Base-by-base conservation (phyloP, 2,797 vertebrate genomes). In the Hydrocynus forskahlii region DNA sequence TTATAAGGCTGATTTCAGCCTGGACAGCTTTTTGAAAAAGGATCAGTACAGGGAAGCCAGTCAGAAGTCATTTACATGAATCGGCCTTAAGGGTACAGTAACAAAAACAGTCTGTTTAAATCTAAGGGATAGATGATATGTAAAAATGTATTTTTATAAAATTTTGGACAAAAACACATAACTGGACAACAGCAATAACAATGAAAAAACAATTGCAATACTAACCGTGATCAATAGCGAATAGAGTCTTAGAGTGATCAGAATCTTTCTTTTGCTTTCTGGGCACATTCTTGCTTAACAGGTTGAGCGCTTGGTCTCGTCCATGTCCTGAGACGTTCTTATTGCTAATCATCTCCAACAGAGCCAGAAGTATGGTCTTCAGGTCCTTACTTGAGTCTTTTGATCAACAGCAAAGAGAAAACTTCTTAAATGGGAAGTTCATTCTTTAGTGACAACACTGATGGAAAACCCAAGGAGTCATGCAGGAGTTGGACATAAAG, bases 301-400 rank as follows among this genome's bases (percentile, higher is more conserved):
- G 95, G 89, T 98, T 99, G 75, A 99, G 93, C 0, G 97, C 97
- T 88, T 95, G 96, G 87, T 99, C 98, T 89, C 98, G 93, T 43
- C 98, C 98, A 62, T 96, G 96, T 64, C 97, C 97, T 16, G 97
- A 98, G 1, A 99, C 96, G 16, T 95, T 97, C 87, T 95, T 97
- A 85, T 90, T 97, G 23, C 86, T 88, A 83, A 97, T 89, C 97
- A 98, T 99, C 85, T 99, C 96, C 81, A 99, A 89, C 83, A 99
- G 92, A 50, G 92, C 91, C 25, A 90, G 87, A 0, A 97, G 96
- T 89, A 99, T 97, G 73, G 92, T 92, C 90, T 92, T 97, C 85
- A 98, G 76, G 81, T 98, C 97, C 82, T 97, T 97, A 72, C 95
- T 92, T 23, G 95, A 89, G 84, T 99, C 98, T 99, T 88, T 60